These are phyloP conservation scores for Ormyrus pomaceus DNA, from an alignment of 2,888 invertebrate species.

Conservation along the genomic window DNA sequence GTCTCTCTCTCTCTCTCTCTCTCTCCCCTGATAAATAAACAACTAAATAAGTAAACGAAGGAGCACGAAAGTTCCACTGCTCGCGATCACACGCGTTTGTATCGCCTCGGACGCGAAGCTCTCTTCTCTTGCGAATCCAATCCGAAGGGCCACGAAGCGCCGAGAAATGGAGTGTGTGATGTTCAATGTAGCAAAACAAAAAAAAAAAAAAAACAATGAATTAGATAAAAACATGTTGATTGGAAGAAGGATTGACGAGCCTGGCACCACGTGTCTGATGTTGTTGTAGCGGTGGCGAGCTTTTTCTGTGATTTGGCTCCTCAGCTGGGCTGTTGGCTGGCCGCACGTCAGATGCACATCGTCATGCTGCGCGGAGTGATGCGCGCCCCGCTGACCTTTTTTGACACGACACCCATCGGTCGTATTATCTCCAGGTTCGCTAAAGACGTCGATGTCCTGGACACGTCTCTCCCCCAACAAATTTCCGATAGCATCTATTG, in stretches of 20 bases:
- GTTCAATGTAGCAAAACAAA: conserved; percentile 12
- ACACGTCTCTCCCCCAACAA: conserved; percentile 82
- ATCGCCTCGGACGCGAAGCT: neutral
- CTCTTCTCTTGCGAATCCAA: conserved; percentile 8
- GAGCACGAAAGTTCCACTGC: no score
- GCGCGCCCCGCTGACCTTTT: conserved; percentile 77
- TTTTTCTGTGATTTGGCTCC: conserved; percentile 83
- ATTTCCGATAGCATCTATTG: conserved; percentile 83
- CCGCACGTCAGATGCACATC: conserved; percentile 78
- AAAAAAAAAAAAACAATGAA: conserved; percentile 6
- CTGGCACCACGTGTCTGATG: conserved; percentile 72
- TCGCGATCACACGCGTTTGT: no score
- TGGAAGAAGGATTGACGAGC: conserved; percentile 49
- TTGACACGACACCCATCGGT: conserved; percentile 77
- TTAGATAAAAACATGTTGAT: conserved; percentile 49
- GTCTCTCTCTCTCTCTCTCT: neutral
- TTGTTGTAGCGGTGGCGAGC: conserved; percentile 84
- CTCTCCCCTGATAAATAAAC: neutral
- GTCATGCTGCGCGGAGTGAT: conserved; percentile 75
- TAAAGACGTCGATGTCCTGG: conserved; percentile 86
- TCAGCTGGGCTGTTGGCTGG: conserved; percentile 82
- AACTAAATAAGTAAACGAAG: neutral
- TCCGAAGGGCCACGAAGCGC: conserved; percentile 26
- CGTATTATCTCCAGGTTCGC: conserved; percentile 82
- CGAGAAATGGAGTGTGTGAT: conserved; percentile 8